These are phyloP conservation scores for Drosophila eohydei DNA, from an alignment of 2,888 invertebrate species.

Conservation along the genomic window DNA sequence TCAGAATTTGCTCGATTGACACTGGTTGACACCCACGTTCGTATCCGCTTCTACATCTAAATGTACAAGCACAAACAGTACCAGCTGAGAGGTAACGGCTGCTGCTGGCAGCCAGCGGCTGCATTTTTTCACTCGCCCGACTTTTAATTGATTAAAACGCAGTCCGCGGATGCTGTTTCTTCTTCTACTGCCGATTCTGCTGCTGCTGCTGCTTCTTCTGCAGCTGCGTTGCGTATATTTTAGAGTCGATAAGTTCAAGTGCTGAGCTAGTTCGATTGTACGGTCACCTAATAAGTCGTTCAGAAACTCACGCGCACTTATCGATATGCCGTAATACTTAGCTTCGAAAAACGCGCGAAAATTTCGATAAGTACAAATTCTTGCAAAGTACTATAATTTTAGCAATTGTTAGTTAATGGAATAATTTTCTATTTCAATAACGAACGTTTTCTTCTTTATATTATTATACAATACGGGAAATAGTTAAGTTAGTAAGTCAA, in stretches of 20 bases:
- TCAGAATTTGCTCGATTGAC: constrained; percentile 51
- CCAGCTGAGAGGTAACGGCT: constrained; percentile 39
- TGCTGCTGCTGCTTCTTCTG: constrained; percentile 23
- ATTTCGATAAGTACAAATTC: neutral
- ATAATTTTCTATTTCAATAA: no score
- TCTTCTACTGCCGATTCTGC: constrained; percentile 37
- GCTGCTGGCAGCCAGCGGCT: constrained; percentile 59
- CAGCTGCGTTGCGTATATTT: constrained; percentile 37
- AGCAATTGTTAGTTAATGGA: neutral
- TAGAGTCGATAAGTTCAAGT: constrained; percentile 18
- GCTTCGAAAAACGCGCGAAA: constrained; percentile 8
- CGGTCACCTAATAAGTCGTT: neutral
- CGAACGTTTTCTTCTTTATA: no score
- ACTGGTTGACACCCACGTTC: constrained; percentile 64
- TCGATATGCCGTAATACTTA: constrained; percentile 2
- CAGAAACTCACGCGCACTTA: neutral
- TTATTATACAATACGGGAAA: neutral
- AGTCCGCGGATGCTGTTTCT: constrained; percentile 38
- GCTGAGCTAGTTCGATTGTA: constrained; percentile 25
- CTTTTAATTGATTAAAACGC: constrained; percentile 59
- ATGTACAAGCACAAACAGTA: constrained; percentile 24
- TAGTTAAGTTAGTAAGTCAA: neutral
- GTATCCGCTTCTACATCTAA: constrained; percentile 28
- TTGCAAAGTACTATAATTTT: neutral
- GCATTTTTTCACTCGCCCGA: constrained; percentile 54